Percentiles rank a stretch among this genome's conserved stretches.
phyloP scores from a whole-genome alignment of 2,797 vertebrate species.

The Cossypha heuglini region DNA sequence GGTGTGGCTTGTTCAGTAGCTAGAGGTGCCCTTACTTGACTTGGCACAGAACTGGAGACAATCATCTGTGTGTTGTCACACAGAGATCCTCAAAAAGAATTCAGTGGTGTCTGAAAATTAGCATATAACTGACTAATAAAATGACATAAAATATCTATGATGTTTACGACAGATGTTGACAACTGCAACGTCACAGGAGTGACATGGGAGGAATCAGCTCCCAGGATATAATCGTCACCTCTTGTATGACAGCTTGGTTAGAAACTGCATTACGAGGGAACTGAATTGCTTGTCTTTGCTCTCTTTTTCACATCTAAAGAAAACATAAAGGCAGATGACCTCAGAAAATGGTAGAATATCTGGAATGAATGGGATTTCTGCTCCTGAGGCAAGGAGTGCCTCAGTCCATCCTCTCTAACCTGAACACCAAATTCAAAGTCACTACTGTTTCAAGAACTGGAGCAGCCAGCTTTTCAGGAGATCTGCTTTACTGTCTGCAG shows the following conservation, averaged over 20 bases:
- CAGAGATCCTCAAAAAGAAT: not conserved
- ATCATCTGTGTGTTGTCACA: not conserved
- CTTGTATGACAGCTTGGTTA: not conserved
- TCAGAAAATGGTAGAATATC: not conserved
- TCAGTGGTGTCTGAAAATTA: not conserved
- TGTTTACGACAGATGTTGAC: accelerated
- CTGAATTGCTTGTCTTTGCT: not conserved
- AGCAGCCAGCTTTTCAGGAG: not conserved
- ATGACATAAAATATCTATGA: not conserved
- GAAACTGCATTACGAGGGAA: not conserved
- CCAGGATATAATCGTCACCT: not conserved
- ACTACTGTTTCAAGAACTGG: not conserved
- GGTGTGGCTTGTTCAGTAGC: not conserved
- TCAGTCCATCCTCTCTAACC: not conserved
- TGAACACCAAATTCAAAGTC: not conserved
- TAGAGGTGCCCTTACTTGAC: not conserved
- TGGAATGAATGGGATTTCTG: not conserved
- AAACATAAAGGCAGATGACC: not conserved
- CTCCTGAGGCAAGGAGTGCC: not conserved
- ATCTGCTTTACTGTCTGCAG: not conserved
- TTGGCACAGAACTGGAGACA: not conserved
- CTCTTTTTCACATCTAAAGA: not conserved
- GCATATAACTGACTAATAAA: not conserved
- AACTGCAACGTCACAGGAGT: not conserved
- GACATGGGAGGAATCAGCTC: not conserved